phyloP scores from a whole-genome alignment of 2,888 invertebrate species.

The Andrena camellia region DNA sequence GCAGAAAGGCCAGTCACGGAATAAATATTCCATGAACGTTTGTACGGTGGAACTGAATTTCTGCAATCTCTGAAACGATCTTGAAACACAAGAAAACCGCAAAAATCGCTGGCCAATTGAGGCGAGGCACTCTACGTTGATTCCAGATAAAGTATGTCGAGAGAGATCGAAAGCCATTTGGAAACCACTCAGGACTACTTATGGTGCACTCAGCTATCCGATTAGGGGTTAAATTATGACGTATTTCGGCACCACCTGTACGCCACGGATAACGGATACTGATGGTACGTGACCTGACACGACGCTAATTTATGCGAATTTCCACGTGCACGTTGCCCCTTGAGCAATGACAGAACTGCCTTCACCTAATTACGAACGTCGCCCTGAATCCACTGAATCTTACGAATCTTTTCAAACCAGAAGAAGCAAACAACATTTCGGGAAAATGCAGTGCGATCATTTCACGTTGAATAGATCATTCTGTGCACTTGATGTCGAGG shows the following conservation, averaged over 20 bases:
- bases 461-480: neutral
- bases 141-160: conserved; percentile 51
- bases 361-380: neutral
- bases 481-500: too few relatives aligned
- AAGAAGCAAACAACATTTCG: neutral
- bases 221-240: conserved; percentile 71
- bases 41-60: neutral
- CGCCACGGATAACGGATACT: conserved; percentile 65
- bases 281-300: conserved; percentile 64
- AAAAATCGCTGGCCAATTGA: conserved; percentile 19
- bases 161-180: conserved; percentile 65
- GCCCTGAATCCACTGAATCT: neutral
- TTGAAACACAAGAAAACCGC: neutral
- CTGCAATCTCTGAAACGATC: neutral
- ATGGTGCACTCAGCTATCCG: conserved; percentile 64
- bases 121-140: conserved; percentile 30
- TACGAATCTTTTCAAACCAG: too few relatives aligned
- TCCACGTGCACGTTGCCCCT: conserved; percentile 26
- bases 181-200: conserved; percentile 64
- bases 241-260: conserved; percentile 64
- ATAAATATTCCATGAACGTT: neutral
- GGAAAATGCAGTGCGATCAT: neutral
- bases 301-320: conserved; percentile 69
- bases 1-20: neutral
- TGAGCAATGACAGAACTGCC: neutral